Evolutionary conservation across 2,113 vertebrate species (phyloP).

Genomic region (Tachuris rubrigastra): DNA sequence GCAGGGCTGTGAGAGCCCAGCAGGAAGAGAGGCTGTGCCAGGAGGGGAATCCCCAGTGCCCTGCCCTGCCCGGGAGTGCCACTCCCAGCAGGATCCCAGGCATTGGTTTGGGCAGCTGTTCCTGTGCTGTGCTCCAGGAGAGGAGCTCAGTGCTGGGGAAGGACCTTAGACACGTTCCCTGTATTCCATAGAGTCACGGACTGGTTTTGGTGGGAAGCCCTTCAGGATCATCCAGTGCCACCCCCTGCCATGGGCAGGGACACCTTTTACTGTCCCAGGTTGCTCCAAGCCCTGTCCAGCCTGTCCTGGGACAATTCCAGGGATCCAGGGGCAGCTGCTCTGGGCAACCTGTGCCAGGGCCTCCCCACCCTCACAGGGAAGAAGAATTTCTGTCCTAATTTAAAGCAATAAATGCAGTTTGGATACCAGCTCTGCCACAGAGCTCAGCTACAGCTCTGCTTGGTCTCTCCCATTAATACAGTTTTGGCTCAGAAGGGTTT

Average conservation of each 20-base stretch:
- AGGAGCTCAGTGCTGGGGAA: fast-evolving
- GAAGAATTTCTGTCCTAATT: neutral
- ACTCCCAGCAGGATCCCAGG: fast-evolving
- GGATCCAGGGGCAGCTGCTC: neutral
- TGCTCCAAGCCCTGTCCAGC: neutral
- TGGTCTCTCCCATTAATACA: fast-evolving
- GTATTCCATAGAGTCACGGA: fast-evolving
- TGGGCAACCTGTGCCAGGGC: neutral
- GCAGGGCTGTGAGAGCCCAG: fast-evolving
- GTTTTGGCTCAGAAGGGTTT: neutral
- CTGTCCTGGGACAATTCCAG: neutral
- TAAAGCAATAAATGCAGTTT: neutral
- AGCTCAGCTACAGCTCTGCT: neutral
- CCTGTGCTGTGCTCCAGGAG: neutral
- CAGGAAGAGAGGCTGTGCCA: neutral
- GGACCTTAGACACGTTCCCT: fast-evolving
- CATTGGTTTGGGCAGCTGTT: neutral
- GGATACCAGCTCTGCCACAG: fast-evolving
- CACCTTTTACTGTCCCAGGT: neutral
- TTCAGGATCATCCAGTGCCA: neutral
- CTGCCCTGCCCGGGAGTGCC: fast-evolving
- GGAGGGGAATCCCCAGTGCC: neutral
- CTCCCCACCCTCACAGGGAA: neutral
- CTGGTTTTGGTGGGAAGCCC: neutral
- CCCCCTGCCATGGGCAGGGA: neutral